Evolutionary conservation across 2,888 invertebrate genomes (phyloP), one percentile per base, ranked within the genome.

Genomic region (Aleiodes alternator): DNA sequence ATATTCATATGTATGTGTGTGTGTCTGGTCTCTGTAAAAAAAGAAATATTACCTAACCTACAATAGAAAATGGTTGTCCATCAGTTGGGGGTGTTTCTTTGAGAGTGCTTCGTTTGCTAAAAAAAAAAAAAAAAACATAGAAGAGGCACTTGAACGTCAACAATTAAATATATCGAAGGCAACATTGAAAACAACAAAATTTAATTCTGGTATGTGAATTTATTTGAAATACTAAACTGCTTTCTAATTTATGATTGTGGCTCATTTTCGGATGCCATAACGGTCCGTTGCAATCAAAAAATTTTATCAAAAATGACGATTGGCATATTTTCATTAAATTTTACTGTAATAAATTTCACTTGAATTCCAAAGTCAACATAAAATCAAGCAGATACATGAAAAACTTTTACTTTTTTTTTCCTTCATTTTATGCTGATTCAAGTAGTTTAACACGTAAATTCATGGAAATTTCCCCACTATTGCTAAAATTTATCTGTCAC

Each of bases 1-100:
- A 23, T 2, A 23, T 23, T 1, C 2, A 2, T 23, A 2, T 23
- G 23, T 23, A 23, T 23, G 23, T 23, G 23, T 23, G 23, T 23
- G 23, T 23, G 23, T 23, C 23, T 23, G 23, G 23, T 23, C 23
- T 23, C 75, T 71, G 72, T 69, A 78, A 80, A 77, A 79, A 76
- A 82, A 80, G 74, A 79, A 75, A 79, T 71, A 76, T 78, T 72
- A 77, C 76, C 79, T 80, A 82, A 82, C 80, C 83, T 80, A 77
- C 83, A 79, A 79, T 78, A 81, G 78, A 85, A 86, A 84, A 86
- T 86, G 85, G 83, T 82, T 78, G 84, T 81, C 80, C 80, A 81
- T 84, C 80, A 74, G 79, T 80, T 81, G 83, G 82, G 82, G 83
- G 84, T 85, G 82, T 84, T 82, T 78, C 82, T 81, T 29, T 31